Evolutionary conservation across 2,113 vertebrate genomes (phyloP).

Genomic region (Ahaetulla prasina): DNA sequence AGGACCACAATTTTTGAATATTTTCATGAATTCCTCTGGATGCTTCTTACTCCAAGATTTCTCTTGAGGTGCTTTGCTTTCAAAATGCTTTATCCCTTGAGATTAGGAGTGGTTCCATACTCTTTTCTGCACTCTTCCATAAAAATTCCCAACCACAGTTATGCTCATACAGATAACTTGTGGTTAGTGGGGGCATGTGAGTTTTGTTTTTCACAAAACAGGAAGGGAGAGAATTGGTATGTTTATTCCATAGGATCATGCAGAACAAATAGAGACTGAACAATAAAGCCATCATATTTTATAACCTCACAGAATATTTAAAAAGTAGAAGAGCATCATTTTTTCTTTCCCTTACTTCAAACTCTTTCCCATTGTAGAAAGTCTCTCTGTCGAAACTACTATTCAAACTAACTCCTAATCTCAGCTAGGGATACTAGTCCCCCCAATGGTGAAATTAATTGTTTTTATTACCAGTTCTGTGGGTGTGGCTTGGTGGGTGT

Average conservation of each 20-base stretch:
- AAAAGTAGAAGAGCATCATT: not conserved
- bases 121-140: not conserved
- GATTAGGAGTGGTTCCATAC: not conserved
- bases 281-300: too few relatives aligned
- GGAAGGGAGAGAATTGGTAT: not conserved
- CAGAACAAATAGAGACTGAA: too few relatives aligned
- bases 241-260: not conserved
- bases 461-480: too few relatives aligned
- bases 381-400: not conserved
- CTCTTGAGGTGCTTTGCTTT: not conserved
- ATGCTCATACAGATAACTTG: not conserved
- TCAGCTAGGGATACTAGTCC: not conserved
- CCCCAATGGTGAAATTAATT: too few relatives aligned
- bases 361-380: not conserved
- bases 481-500: too few relatives aligned
- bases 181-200: not conserved
- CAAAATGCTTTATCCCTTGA: not conserved
- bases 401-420: not conserved
- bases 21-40: not conserved
- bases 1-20: not conserved
- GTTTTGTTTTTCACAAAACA: not conserved
- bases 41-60: not conserved
- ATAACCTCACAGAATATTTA: not conserved
- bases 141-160: not conserved
- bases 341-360: not conserved